These are phyloP conservation scores for Colossoma macropomum DNA, from an alignment of 2,113 vertebrate species.

Conservation along the genomic window DNA sequence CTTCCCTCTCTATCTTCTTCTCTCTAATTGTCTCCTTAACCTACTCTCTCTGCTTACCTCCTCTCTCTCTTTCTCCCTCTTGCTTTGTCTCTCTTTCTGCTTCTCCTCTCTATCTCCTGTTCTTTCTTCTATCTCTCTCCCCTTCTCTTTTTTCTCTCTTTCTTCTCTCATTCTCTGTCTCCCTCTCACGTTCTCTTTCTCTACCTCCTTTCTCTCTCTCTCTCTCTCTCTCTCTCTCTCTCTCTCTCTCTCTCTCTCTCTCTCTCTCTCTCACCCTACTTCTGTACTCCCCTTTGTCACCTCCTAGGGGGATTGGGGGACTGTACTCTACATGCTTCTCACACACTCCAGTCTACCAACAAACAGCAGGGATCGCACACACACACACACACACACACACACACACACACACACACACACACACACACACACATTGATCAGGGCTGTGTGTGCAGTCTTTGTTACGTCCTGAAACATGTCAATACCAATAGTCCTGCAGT, in stretches of 20 bases:
- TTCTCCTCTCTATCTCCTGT: neutral
- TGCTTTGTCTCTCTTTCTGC: neutral
- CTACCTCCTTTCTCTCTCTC: neutral
- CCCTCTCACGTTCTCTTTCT: too few species aligned
- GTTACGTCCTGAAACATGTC: slow-evolving; percentile 42
- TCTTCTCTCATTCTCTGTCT: too few species aligned
- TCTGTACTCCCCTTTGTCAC: slow-evolving; percentile 66
- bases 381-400: slow-evolving; percentile 46
- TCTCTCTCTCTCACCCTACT: slow-evolving; percentile 64
- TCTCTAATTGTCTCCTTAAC: too few species aligned
- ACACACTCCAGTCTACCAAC: slow-evolving; percentile 65
- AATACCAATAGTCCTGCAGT: slow-evolving; percentile 7
- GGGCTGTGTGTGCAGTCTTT: slow-evolving; percentile 32
- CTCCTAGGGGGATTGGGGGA: slow-evolving; percentile 66
- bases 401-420: neutral
- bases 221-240: slow-evolving; percentile 1
- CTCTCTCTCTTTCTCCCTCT: neutral
- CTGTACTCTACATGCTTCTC: slow-evolving; percentile 66
- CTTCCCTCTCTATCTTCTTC: neutral
- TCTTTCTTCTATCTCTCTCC: too few species aligned
- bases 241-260: slow-evolving; percentile 75
- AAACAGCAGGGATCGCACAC: slow-evolving; percentile 59
- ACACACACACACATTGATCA: slow-evolving; percentile 3
- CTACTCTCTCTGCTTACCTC: neutral
- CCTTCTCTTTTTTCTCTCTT: too few species aligned